Evolutionary conservation across 2,797 vertebrate genomes (phyloP), one percentile per base, ranked within the genome.

Genomic region (Falco naumanni): DNA sequence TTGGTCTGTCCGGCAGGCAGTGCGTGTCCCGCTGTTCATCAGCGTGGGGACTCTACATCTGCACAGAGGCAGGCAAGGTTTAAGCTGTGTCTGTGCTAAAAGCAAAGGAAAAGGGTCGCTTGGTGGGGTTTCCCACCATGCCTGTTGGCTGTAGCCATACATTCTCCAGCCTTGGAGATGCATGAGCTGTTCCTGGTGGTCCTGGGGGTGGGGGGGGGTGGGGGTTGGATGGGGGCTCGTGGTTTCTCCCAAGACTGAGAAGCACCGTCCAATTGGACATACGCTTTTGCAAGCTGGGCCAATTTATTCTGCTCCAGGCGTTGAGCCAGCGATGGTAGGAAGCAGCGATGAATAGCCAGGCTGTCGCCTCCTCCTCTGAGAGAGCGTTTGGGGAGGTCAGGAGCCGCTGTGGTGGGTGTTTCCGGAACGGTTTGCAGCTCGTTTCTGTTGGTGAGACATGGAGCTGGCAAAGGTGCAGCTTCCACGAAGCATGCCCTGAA

Each of bases 281-380:
- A 59, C 0, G 3, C 19, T 69, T n/a, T 74, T 0, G 4, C 21
- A 82, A 70, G 66, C 26, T 0, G 0, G 63, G n/a, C 80, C 86
- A 88, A 83, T 94, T 94, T 65, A 93, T 94, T 96, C 93, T 89
- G 84, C 79, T 89, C 79, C 6, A 45, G 95, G 96, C 93, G 0
- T 54, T 34, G 57, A 91, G 97, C 96, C 97, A 97, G 93, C 0
- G 8, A 17, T 34, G 80, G 43, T 87, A 93, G 94, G 76, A 95
- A 77, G 87, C 57, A 68, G 47, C 61, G 92, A 86, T 43, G 70
- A 96, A 82, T 77, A 92, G 84, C 86, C 86, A 69, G 93, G 43
- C 81, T 81, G 50, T 64, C 0, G 2, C 43, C 74, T 77, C 51
- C 54, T 91, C 39, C 74, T 51, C 47, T 0, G 5, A 45, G 71